A percentile compares a stretch with the other conserved stretches of the same genome.
Evolutionary conservation across 2,888 invertebrate species (phyloP).

Genomic region (Leptinotarsa rubiginosa): DNA sequence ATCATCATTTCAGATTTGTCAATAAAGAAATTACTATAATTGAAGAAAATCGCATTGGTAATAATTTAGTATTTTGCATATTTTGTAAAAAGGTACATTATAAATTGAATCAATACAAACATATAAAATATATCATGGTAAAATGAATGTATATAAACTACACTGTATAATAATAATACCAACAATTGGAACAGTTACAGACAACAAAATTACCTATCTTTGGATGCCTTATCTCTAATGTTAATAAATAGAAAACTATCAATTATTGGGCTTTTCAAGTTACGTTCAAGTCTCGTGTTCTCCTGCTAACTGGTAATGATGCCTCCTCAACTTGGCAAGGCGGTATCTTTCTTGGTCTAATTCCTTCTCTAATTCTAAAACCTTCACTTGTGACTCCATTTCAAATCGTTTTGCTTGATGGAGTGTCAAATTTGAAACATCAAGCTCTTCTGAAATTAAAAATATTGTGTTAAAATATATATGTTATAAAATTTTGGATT

Average conservation of each 20-base stretch:
- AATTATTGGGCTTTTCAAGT: constrained; percentile 31
- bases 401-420: constrained; percentile 96
- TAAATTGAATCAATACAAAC: constrained; percentile 49
- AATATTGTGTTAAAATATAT: neutral
- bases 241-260: constrained; percentile 45
- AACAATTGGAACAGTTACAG: constrained; percentile 43
- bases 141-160: constrained; percentile 52
- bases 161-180: constrained; percentile 46
- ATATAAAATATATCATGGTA: constrained; percentile 54
- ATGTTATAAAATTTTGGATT: neutral
- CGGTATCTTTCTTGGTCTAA: constrained; percentile 88
- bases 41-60: constrained; percentile 12
- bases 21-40: neutral
- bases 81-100: constrained; percentile 42
- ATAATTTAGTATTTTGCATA: constrained; percentile 43
- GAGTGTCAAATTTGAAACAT: constrained; percentile 88
- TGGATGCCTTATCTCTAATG: constrained; percentile 44
- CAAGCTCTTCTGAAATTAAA: constrained; percentile 78
- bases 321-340: constrained; percentile 87
- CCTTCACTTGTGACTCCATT: constrained; percentile 97
- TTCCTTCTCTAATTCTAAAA: constrained; percentile 91
- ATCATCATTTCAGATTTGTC: neutral
- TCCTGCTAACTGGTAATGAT: constrained; percentile 90
- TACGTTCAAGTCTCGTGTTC: constrained; percentile 65
- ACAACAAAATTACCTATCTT: constrained; percentile 45